phyloP scores from a whole-genome alignment of 2,113 vertebrate genomes.

The Hydrochoerus hydrochaeris region DNA sequence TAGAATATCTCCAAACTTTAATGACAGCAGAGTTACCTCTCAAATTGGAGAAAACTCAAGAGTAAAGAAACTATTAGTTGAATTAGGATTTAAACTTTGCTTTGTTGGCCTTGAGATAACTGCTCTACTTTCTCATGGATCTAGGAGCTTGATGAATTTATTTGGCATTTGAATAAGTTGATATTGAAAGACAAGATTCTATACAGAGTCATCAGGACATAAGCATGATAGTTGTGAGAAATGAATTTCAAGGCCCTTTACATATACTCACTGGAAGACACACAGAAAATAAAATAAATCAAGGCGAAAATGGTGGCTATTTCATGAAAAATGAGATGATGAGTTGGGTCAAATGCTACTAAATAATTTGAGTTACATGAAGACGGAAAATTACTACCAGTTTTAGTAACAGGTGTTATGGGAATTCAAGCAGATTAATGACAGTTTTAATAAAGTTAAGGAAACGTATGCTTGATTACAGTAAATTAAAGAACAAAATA shows the following conservation, averaged over 20 bases:
- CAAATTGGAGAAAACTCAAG: background rate
- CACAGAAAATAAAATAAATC: background rate
- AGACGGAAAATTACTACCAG: background rate
- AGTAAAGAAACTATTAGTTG: background rate
- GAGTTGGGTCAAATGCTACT: background rate
- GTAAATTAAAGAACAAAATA: background rate
- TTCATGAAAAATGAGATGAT: background rate
- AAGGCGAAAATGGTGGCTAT: background rate
- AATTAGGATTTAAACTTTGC: background rate
- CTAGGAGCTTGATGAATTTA: background rate
- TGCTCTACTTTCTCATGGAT: background rate
- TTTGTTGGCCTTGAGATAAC: background rate
- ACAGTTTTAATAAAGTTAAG: background rate
- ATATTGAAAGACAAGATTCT: background rate
- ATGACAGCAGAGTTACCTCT: background rate
- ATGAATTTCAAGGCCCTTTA: background rate
- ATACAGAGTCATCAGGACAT: background rate
- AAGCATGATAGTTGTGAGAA: background rate
- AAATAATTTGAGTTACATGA: background rate
- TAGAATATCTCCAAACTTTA: background rate
- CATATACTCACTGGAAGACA: background rate
- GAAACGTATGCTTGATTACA: background rate
- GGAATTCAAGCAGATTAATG: background rate
- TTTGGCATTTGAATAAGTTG: background rate
- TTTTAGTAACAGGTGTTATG: background rate